Base-by-base conservation (phyloP, 2,888 invertebrate genomes). In the Drosophila anomelani region DNA sequence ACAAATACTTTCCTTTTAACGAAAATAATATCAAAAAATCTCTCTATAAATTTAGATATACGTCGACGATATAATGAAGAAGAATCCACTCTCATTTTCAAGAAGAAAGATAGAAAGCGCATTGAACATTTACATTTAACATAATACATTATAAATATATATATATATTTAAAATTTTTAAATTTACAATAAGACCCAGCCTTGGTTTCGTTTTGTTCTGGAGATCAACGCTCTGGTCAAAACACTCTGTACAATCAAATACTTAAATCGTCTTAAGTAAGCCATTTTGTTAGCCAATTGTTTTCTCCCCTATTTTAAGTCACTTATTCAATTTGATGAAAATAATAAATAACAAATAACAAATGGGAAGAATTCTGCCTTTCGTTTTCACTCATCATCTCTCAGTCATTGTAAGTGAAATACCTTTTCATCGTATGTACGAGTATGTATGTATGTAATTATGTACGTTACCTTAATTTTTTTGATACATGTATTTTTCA, bases 401-500 rank as follows among this genome's bases (percentile, higher is more conserved):
- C 80, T 76, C 60, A 47, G 23, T 47, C 83, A 79, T 69, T 82
- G 75, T 82, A 64, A 34, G 58, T 74, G 59, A 62, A 79, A 15
- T 68, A 58, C 78, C 72, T 81, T 71, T 81, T 82, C 79, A 68
- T 70, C 72, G 77, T 82, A 81, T 78, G 67, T 81, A 74, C 77
- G 66, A 81, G 49, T 56, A 81, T 73, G 75, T 56, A 81, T 73
- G 75, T 47, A 75, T 75, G 68, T 74, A 67, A 73, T 72, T 66
- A 53, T 75, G 56, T 74, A 67, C 57, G 85, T 82, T 78, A 86
- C 49, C 69, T 83, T 56, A 56, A 73, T 81, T 87, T 85, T 86
- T 89, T 89, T 86, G 74, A 89, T 89, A 87, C 71, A 79, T 80
- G 84, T 89, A 85, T 89, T 87, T 88, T 87, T 89, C 80, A 82